These are phyloP conservation scores for Tenthredo notha DNA, from an alignment of 2,888 invertebrate species.

Conservation along the genomic window DNA sequence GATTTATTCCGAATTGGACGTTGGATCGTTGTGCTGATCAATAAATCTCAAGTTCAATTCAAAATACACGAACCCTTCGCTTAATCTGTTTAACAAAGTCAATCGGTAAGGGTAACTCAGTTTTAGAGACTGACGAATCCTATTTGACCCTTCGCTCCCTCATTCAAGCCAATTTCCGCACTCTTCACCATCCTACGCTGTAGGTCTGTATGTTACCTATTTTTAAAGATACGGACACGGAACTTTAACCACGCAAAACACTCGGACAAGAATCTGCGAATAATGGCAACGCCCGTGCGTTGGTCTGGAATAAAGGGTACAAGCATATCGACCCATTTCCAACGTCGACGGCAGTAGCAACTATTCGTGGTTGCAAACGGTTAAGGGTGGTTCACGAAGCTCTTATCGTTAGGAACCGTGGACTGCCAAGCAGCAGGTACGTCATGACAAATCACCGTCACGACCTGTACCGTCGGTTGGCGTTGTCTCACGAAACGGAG, in stretches of 20 bases:
- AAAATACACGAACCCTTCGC: neutral
- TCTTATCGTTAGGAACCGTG: conserved; percentile 19
- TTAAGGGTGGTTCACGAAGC: conserved; percentile 36
- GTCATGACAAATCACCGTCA: conserved; percentile 32
- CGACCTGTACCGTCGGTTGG: neutral
- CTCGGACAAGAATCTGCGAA: conserved; percentile 19
- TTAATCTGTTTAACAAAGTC: neutral
- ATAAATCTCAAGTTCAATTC: neutral
- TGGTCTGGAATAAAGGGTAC: conserved; percentile 57
- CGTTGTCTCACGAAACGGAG: conserved; percentile 2
- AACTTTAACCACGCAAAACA: neutral
- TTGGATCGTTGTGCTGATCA: neutral
- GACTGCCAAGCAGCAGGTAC: conserved; percentile 31
- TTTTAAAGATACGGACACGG: neutral
- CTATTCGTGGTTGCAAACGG: conserved; percentile 11
- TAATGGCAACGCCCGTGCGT: conserved; percentile 59
- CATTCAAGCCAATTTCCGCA: conserved; percentile 10
- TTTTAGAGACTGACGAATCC: neutral
- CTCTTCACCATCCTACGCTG: no score
- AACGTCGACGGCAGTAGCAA: conserved; percentile 39
- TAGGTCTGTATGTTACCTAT: neutral
- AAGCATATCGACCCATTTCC: conserved; percentile 62
- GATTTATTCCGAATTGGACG: neutral
- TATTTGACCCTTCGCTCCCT: neutral
- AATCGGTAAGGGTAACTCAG: neutral